Base-by-base conservation (phyloP, 1,140 invertebrate genomes). In the Rhyacophila brunnea region DNA sequence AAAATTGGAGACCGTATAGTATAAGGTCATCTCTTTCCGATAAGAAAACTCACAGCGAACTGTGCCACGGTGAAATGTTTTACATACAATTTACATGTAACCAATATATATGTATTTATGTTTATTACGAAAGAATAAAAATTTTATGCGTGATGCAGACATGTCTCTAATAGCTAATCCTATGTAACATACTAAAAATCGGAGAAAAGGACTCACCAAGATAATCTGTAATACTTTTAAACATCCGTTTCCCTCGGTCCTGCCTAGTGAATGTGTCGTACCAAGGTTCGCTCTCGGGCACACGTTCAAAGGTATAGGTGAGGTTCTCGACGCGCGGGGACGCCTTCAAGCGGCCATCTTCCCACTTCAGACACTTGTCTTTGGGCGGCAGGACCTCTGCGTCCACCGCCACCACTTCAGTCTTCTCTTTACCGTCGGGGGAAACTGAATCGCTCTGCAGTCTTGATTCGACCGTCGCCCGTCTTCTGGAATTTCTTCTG, bases 261-360 rank as follows among this genome's bases (percentile, higher is more conserved):
- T 91, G 88, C 0, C 89, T 77, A 57, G 83, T 80, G 68, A 90
- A 91, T 0, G 89, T 87, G 64, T 86, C 80, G 73, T 87, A 90
- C 89, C 90, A 92, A 0, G 87, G 81, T 66, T 91, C 88, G 36
- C 82, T 83, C 45, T 71, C 75, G 3, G 89, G 90, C 55, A 89
- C 73, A 13, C 75, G 80, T 72, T 92, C 89, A 67, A 92, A 92
- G 0, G 88, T 85, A 69, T 90, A 92, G 49, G 84, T 81, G 69
- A 88, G 78, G 65, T 85, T 81, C 58, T 84, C 82, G 17, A 87
- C 78, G 43, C 82, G 78, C 10, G 80, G 74, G 2, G 82, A 83
- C 23, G 82, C 82, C 60, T 81, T 81, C 11, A 79, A 55, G 34
- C 62, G 68, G 1, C 74, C 74, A 47, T 76, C 70, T 64, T 76